phyloP scores from a whole-genome alignment of 1,140 invertebrate genomes.

The Drosophila rhopaloa region DNA sequence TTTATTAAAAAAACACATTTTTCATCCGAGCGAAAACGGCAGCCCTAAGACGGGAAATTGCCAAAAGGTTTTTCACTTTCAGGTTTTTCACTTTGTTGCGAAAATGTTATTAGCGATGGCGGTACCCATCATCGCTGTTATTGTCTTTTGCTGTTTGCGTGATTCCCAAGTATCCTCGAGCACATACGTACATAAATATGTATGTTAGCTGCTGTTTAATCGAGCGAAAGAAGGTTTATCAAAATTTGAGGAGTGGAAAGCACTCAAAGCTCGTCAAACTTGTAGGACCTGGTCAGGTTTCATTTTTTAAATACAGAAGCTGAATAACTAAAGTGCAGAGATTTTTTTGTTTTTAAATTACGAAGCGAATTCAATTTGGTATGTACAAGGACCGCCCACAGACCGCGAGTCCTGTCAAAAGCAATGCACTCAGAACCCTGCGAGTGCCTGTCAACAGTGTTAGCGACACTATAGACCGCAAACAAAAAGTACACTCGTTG shows the following conservation, averaged over 20 bases:
- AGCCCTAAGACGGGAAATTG: slow-evolving; percentile 16
- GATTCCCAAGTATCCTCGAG: slow-evolving; percentile 29
- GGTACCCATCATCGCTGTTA: slow-evolving; percentile 40
- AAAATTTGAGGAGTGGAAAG: neutral
- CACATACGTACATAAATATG: neutral
- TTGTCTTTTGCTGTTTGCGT: slow-evolving; percentile 58
- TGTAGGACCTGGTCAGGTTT: neutral
- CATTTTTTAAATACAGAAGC: neutral
- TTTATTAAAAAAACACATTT: slow-evolving; percentile 57
- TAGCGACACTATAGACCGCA: slow-evolving; percentile 22
- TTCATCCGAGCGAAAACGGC: slow-evolving; percentile 12
- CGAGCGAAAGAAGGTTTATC: neutral
- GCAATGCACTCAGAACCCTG: slow-evolving; percentile 14
- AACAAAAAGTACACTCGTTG: slow-evolving; percentile 15
- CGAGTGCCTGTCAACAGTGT: slow-evolving; percentile 27
- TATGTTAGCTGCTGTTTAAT: slow-evolving; percentile 17
- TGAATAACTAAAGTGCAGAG: slow-evolving; percentile 5
- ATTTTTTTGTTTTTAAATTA: slow-evolving; percentile 11
- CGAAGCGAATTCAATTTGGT: slow-evolving; percentile 22
- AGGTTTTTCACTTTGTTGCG: slow-evolving; percentile 6
- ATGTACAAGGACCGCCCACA: slow-evolving; percentile 12
- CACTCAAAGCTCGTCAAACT: slow-evolving; percentile 2
- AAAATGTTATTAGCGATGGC: slow-evolving; percentile 50
- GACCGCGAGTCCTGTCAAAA: slow-evolving; percentile 17
- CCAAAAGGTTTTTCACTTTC: slow-evolving; percentile 35